Evolutionary conservation across 2,888 invertebrate species (phyloP).

Genomic region (Dolomedes plantarius): DNA sequence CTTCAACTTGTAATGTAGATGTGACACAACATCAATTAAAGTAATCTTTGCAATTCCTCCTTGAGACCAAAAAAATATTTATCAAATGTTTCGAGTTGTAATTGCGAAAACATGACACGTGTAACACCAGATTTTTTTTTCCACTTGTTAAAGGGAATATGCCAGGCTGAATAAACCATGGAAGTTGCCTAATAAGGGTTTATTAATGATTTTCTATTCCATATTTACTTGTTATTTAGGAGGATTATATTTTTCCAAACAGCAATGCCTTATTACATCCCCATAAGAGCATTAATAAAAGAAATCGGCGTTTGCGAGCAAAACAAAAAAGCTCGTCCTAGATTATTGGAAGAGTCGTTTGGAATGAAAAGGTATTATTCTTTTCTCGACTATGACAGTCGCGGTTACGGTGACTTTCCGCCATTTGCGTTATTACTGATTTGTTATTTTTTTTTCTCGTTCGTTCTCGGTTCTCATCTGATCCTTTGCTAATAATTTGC

Average conservation of each 20-base stretch:
- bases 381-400: slow-evolving; percentile 35
- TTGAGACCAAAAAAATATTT: neutral
- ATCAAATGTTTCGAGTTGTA: neutral
- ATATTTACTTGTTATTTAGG: slow-evolving; percentile 70
- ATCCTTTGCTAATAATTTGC: slow-evolving; percentile 49
- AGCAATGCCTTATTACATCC: slow-evolving; percentile 11
- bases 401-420: slow-evolving; percentile 33
- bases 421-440: slow-evolving; percentile 17
- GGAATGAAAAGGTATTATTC: slow-evolving; percentile 27
- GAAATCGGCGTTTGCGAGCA: slow-evolving; percentile 33
- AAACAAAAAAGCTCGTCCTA: slow-evolving; percentile 31
- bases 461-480: slow-evolving; percentile 18
- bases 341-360: slow-evolving; percentile 49
- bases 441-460: slow-evolving; percentile 8
- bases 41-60: neutral
- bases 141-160: slow-evolving; percentile 2
- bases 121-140: neutral
- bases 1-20: neutral
- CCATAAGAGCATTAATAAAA: slow-evolving; percentile 27
- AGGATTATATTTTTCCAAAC: slow-evolving; percentile 34
- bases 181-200: slow-evolving; percentile 47
- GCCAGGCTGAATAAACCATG: slow-evolving; percentile 3
- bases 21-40: neutral
- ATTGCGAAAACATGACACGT: slow-evolving; percentile 33
- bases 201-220: slow-evolving; percentile 63